Percentiles rank a stretch among this genome's conserved stretches.
Conservation (phyloP, 2,113 vertebrate genomes). For the Garra rufa region DNA sequence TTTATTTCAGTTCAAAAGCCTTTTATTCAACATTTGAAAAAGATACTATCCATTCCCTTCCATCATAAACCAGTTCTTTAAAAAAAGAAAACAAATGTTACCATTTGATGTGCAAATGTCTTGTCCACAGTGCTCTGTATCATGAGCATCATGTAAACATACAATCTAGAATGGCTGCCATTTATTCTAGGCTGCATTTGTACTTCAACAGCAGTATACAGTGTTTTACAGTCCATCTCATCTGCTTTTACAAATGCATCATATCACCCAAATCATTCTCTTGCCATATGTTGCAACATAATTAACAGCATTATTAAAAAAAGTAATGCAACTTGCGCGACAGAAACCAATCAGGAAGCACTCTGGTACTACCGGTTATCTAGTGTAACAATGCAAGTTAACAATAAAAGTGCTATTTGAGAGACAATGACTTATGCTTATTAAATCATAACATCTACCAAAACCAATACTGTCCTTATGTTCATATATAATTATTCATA, state of each 20-base stretch:
- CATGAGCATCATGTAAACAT: conserved; percentile 69
- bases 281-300: conserved; percentile 37
- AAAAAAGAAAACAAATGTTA: conserved; percentile 65
- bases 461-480: conserved; percentile 22
- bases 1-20: conserved; percentile 48
- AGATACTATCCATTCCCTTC: conserved; percentile 66
- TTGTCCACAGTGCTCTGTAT: conserved; percentile 61
- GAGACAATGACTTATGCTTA: conserved; percentile 63
- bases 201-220: conserved; percentile 9
- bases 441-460: conserved; percentile 62
- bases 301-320: conserved; percentile 56
- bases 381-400: conserved; percentile 51
- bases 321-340: conserved; percentile 31
- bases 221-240: neutral
- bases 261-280: neutral
- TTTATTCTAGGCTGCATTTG: conserved; percentile 34
- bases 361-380: conserved; percentile 8
- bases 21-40: conserved; percentile 66
- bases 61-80: conserved; percentile 59
- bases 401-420: conserved; percentile 68
- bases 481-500: conserved; percentile 18
- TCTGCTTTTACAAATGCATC: conserved; percentile 13
- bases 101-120: conserved; percentile 71
- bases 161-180: conserved; percentile 46
- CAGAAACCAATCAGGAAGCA: conserved; percentile 32